Percentiles rank a stretch among this genome's conserved stretches.
Conservation (phyloP, 2,888 invertebrate genomes). For the Drosophila diplacantha region DNA sequence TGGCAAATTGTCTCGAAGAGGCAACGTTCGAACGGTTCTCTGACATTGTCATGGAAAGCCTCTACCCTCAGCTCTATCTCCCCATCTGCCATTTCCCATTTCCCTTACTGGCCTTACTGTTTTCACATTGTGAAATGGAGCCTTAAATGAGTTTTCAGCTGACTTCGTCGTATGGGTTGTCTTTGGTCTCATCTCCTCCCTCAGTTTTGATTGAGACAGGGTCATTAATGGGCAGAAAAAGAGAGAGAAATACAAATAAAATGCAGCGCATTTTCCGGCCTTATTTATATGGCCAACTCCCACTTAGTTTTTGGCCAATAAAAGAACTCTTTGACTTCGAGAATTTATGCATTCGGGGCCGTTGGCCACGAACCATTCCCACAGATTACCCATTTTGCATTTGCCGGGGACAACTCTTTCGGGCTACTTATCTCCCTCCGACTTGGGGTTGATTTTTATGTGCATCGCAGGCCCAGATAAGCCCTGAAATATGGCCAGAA, state of each 20-base stretch:
- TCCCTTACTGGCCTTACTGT: conserved; percentile 14
- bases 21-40: conserved; percentile 42
- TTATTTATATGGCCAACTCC: conserved; percentile 12
- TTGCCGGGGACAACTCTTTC: conserved; percentile 32
- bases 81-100: not conserved
- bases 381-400: conserved; percentile 30
- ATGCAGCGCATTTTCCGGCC: conserved; percentile 31
- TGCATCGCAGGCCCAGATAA: conserved; percentile 45
- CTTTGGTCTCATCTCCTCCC: conserved; percentile 18
- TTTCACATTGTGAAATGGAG: conserved; percentile 71
- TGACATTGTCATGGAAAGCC: conserved; percentile 33
- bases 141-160: conserved; percentile 74
- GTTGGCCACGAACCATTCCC: conserved; percentile 17
- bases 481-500: conserved; percentile 44
- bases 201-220: conserved; percentile 56
- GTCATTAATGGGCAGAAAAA: conserved; percentile 37
- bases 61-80: conserved; percentile 1
- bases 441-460: conserved; percentile 45
- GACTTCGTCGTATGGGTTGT: conserved; percentile 54
- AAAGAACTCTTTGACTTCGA: conserved; percentile 21
- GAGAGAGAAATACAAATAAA: conserved; percentile 32
- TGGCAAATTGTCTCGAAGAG: conserved; percentile 74
- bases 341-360: conserved; percentile 34
- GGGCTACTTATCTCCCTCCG: conserved; percentile 14
- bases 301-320: conserved; percentile 29